Percentiles rank a stretch among this genome's conserved stretches.
These are phyloP conservation scores for Talpa occidentalis DNA, from an alignment of 2,113 vertebrate species.

Conservation along the genomic window DNA sequence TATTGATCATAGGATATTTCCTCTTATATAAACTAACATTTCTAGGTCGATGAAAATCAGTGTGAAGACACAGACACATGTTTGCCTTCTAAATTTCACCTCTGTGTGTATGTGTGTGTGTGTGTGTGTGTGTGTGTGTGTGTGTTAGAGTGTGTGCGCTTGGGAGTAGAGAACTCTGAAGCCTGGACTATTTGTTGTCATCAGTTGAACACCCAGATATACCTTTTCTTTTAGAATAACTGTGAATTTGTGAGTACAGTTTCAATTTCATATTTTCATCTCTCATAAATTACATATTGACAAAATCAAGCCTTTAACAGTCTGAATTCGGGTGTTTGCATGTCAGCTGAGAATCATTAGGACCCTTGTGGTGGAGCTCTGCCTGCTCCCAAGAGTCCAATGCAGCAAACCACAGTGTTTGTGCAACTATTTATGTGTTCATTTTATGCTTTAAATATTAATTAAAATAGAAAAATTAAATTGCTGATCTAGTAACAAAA, in stretches of 20 bases:
- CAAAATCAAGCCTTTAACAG: background rate
- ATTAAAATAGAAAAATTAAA: background rate
- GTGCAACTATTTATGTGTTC: background rate
- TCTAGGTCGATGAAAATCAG: background rate
- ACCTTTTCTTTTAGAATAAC: background rate
- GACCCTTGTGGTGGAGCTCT: background rate
- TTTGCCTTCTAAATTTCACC: background rate
- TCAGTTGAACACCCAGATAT: background rate
- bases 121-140: background rate
- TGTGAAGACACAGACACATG: background rate
- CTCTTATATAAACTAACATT: background rate
- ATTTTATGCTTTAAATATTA: background rate
- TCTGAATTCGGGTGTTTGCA: background rate
- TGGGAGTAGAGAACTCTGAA: background rate
- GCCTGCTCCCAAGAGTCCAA: background rate
- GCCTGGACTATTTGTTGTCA: too few species aligned
- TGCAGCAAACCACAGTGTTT: background rate
- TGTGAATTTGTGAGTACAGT: background rate
- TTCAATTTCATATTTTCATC: background rate
- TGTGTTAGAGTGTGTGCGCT: background rate
- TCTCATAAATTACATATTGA: background rate
- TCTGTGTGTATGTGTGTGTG: too few species aligned
- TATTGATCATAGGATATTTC: background rate
- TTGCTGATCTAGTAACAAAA: background rate
- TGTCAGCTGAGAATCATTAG: background rate